These are phyloP conservation scores for Microtus obscurus DNA, from an alignment of 2,797 vertebrate species.

Conservation along the genomic window DNA sequence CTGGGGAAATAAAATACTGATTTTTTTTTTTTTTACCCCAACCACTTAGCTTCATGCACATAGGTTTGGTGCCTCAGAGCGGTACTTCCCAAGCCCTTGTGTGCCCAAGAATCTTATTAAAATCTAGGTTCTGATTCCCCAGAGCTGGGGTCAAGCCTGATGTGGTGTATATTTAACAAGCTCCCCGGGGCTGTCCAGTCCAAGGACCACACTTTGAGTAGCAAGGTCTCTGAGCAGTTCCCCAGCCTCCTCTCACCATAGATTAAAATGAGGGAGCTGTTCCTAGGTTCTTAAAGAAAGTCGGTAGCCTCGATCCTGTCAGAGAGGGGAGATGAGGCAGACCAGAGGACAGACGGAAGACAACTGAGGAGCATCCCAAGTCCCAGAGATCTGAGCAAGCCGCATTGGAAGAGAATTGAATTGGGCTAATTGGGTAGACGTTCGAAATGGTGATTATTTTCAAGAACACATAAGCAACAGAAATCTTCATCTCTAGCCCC, in stretches of 20 bases:
- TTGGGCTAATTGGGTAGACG: constrained; percentile 79
- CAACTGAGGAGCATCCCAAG: constrained; percentile 75
- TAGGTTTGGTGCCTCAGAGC: not conserved
- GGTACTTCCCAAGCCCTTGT: not conserved
- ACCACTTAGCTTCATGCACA: not conserved
- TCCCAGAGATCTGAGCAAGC: constrained; percentile 85
- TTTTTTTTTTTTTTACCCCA: not conserved
- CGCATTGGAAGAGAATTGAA: constrained; percentile 81
- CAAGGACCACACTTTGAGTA: not conserved
- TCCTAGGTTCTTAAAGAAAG: not conserved
- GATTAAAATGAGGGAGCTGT: not conserved
- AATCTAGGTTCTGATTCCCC: not conserved
- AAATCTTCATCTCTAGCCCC: constrained; percentile 78
- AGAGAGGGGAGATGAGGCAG: not conserved
- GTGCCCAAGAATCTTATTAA: not conserved
- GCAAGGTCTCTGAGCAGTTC: not conserved
- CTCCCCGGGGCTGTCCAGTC: not conserved
- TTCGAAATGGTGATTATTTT: constrained; percentile 85
- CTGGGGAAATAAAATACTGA: not conserved
- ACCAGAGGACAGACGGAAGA: constrained; percentile 72
- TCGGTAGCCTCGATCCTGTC: not conserved
- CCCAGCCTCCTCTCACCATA: not conserved
- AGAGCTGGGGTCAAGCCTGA: not conserved
- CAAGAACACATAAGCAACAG: constrained; percentile 83
- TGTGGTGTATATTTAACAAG: not conserved